Evolutionary conservation across 2,888 invertebrate genomes (phyloP), one percentile per base, ranked within the genome.

Genomic region (Listrodromus nycthemerus): DNA sequence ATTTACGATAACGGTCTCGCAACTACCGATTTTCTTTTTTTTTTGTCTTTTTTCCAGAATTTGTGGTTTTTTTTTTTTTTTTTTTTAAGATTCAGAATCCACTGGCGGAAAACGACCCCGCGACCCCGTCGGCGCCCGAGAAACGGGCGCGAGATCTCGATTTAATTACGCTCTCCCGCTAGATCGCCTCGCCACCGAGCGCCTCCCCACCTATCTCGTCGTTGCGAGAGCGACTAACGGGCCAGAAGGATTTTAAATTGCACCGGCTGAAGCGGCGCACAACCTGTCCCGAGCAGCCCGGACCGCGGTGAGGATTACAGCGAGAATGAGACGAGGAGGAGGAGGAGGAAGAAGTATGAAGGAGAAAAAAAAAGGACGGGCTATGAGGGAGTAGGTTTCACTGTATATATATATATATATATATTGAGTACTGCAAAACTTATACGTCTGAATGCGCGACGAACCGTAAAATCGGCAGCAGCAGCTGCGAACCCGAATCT

Each of bases 81-180:
- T 48, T 50, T 7, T 66, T 61, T 21, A 66, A 55, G 21, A 58
- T 67, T 37, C 55, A 50, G 63, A 21, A 50, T 78, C 69, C 74
- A 63, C 74, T 45, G 75, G 67, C 67, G 73, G 77, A 65, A 74
- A 83, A 75, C 69, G 74, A 79, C 82, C 74, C 48, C 21, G 52
- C 69, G 79, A 83, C 78, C 79, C 78, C 63, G 69, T 27, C 30
- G 41, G 69, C 69, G 48, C 24, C 13, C 24, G 30, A 41, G n/a
- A 66, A 21, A 63, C 52, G 61, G 63, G 45, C 55, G 37, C 69
- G 82, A 74, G 74, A 75, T 83, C 74, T 83, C 82, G 82, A 83
- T 83, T 83, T 83, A 83, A 83, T 83, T 83, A 83, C 82, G 74
- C 82, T 74, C 82, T 66, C 33, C 65, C 63, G 74, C 65, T 75